Evolutionary conservation across 2,888 invertebrate species (phyloP), one percentile per base, ranked within the genome.

Genomic region (Helleia helle): DNA sequence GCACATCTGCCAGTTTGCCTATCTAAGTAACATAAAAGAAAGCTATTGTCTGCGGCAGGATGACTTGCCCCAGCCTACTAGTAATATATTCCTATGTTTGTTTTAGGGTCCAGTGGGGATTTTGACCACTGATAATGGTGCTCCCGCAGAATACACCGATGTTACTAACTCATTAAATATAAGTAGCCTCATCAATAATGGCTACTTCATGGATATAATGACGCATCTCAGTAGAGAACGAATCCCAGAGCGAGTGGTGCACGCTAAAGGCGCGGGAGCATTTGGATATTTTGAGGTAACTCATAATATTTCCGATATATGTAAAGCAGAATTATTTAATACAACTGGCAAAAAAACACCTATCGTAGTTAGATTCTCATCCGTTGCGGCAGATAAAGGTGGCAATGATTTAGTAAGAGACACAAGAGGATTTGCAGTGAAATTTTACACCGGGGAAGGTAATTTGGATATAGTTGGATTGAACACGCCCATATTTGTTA

Each of bases 381-480:
- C 92, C 4, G 93, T 93, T 0, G 91, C 91, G 7, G 93, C 93
- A 1, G 95, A 96, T 71, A 88, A 88, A 54, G 96, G 96, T 1
- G 94, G 94, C 0, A 91, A 93, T 3, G 95, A 96, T 64, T 93
- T 93, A 5, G 91, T 88, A 0, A 89, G 96, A 48, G 96, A 96
- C 67, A 92, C 93, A 1, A 88, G 95, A 56, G 96, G 96, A 4
- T 96, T 95, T 62, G 93, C 96, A 0, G 75, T 96, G 0, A 97
- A 96, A 69, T 94, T 96, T 66, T 96, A 96, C 71, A 93, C 94
- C 0, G 93, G 94, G 51, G 93, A 94, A 43, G 95, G 95, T 13
- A 91, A 91, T 53, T 95, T 95, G 91, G 96, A 97, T 76, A 79
- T 96, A 44, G 94, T 94, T 9, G 96, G 96, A 2, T 91, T 92